A percentile compares a stretch with the other conserved stretches of the same genome.
phyloP scores from a whole-genome alignment of 2,797 vertebrate genomes.

The Parotocinclus haroldoi region DNA sequence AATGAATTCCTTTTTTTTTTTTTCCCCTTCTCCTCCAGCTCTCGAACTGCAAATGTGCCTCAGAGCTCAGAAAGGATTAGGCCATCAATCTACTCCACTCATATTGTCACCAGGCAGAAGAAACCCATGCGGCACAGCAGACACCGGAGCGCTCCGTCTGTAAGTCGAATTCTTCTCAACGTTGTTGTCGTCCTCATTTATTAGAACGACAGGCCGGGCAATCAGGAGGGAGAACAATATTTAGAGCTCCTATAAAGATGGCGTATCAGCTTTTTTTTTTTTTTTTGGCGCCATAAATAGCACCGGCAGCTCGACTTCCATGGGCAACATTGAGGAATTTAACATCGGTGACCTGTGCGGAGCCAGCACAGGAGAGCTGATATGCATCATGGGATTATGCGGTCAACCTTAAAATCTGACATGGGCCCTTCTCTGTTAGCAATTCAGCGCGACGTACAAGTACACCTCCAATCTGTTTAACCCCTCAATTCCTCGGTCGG shows the following conservation, averaged over 20 bases:
- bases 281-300: slow-evolving; percentile 2
- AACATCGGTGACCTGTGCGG: slow-evolving; percentile 27
- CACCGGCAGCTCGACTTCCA: slow-evolving; percentile 25
- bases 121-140: slow-evolving; percentile 49
- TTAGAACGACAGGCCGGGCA: slow-evolving; percentile 46
- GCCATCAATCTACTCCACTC: slow-evolving; percentile 60
- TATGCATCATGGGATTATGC: slow-evolving; percentile 22
- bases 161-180: slow-evolving; percentile 52
- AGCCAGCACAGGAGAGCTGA: slow-evolving; percentile 5
- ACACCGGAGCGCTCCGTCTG: slow-evolving; percentile 54
- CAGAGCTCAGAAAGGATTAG: slow-evolving; percentile 57
- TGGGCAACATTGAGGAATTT: slow-evolving; percentile 29
- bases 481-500: too few species aligned
- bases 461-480: too few species aligned
- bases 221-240: slow-evolving; percentile 42
- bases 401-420: slow-evolving; percentile 7
- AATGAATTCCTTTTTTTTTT: slow-evolving; percentile 40
- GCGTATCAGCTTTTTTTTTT: slow-evolving; percentile 17
- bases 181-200: slow-evolving; percentile 51
- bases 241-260: slow-evolving; percentile 42
- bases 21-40: slow-evolving; percentile 40
- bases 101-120: slow-evolving; percentile 55
- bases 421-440: neutral
- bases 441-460: too few species aligned
- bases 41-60: slow-evolving; percentile 57